Evolutionary conservation across 2,113 vertebrate genomes (phyloP), one percentile per base, ranked within the genome.

Genomic region (Gymnogyps californianus): DNA sequence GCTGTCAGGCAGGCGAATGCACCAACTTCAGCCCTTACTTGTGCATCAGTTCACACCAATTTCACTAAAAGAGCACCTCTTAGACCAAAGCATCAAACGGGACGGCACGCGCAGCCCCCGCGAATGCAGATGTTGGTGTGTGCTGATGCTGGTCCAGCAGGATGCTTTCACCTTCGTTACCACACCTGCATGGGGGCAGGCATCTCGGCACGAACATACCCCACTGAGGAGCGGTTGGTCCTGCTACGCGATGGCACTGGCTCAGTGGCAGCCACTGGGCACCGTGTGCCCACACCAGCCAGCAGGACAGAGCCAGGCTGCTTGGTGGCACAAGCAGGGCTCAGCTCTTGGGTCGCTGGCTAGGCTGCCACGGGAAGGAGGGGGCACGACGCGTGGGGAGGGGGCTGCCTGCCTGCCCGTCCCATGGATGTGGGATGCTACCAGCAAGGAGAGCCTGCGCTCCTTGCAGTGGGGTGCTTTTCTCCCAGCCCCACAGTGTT

Each of bases 21-120:
- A 10, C 28, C 44, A 20, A 10, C 38, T 20, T 38, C 79, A 61
- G 28, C 61, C 52, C 36, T 44, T 28, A 4, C 34, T 6, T 4
- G 29, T 28, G 28, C 6, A 21, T 22, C 38, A 17, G 34, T 8
- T 64, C 59, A 25, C 44, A 32, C 13, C 26, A 3, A 11, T 42
- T 31, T 25, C 42, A 25, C n/a, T 16, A 6, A 11, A 10, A 81
- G 31, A 57, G 32, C 42, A 16, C 19, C 31, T 65, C 58, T 34
- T 29, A 16, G 25, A 57, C 42, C n/a, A 16, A 19, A 21, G 62
- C 9, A 31, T 31, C 52, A 20, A 32, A 16, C 1, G 0, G 51
- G 49, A 31, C 1, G 2, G 21, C 38, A 57, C 7, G 0, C 1
- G 3, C 14, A 75, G 52, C 36, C 32, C 52, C n/a, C 3, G 1